Conservation (phyloP, 53 echinoderm and acorn worm genomes). For the Patiria pectinifera region DNA sequence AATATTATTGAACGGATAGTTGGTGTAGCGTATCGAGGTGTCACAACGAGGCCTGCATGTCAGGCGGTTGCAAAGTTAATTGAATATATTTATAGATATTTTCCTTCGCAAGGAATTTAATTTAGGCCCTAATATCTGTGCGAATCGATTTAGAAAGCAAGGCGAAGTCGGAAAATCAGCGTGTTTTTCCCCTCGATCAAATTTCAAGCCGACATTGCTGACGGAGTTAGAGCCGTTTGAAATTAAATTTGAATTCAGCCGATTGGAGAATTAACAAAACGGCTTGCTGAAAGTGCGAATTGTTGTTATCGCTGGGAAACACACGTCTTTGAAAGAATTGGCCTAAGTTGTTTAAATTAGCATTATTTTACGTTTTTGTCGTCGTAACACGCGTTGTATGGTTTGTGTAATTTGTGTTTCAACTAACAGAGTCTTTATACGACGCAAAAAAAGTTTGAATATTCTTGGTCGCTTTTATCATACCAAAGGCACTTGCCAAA, state of each 20-base stretch:
- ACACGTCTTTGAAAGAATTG: neutral
- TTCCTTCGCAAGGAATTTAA: conserved; percentile 35
- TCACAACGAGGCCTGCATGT: conserved; percentile 36
- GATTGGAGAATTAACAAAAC: neutral
- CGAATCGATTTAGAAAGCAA: conserved; percentile 16
- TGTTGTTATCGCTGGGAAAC: neutral
- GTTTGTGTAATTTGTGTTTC: too few relatives aligned
- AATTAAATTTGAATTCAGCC: neutral
- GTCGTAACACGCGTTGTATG: too few relatives aligned
- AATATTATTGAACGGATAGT: conserved; percentile 11
- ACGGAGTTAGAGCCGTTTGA: neutral
- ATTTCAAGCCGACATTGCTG: neutral
- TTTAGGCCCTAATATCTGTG: conserved; percentile 41
- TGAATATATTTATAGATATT: conserved; percentile 32
- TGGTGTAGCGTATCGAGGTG: conserved; percentile 20
- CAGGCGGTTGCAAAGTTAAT: conserved; percentile 65
- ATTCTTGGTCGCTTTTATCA: too few relatives aligned
- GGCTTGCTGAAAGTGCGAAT: neutral
- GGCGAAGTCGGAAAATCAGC: conserved; percentile 61
- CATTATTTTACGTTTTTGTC: too few relatives aligned
- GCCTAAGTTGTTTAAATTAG: neutral
- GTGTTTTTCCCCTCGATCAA: neutral
- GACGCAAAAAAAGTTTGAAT: too few relatives aligned
- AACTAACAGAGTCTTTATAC: too few relatives aligned
- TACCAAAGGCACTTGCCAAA: too few relatives aligned